Base-by-base conservation (phyloP, 2,113 vertebrate species). In the Acrocephalus kingi region DNA sequence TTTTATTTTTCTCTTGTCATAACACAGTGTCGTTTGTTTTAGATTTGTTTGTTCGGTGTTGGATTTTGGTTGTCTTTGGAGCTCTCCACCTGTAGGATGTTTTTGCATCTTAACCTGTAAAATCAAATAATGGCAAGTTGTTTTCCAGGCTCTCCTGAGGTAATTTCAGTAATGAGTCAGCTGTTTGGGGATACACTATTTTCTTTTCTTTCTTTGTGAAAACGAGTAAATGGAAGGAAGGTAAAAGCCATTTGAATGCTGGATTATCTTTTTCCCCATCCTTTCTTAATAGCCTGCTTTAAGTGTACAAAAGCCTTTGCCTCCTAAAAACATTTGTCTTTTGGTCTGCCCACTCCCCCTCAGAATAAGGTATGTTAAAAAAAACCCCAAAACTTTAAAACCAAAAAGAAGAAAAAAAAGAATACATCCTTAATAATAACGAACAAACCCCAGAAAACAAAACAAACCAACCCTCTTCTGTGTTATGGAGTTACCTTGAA, bases 311-410 rank as follows among this genome's bases (percentile, higher is more conserved):
- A 72, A 24, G 23, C 33, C 19, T 84, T 63, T 68, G 22, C 31
- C 49, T 84, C 5, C 28, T 78, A 16, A 30, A 24, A 28, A 77
- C 31, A n/a, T 63, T 45, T 37, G 6, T 63, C 12, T 86, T 75
- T 51, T 1, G 2, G 12, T 79, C 54, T 39, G 43, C 3, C 4
- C 4, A 10, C 12, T 3, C 2, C 2, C 9, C 6, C 4, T 4
- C 39, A 49, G 20, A 84, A 59, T 66, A 63, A 54, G 8, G 1
- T 74, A 33, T 33, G 6, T 63, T 13, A 8, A 45, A 81, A 55
- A 43, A 61, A 22, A 3, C 9, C 4, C 17, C 21, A 46, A 46
- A 56, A 13, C 27, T 31, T 39, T 17, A 46, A 45, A 46, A 46
- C 13, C 2, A 4, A 51, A 74, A 45, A 58, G 31, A 62, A 54